phyloP scores from a whole-genome alignment of 2,113 vertebrate species.

The Mormoops blainvillei region DNA sequence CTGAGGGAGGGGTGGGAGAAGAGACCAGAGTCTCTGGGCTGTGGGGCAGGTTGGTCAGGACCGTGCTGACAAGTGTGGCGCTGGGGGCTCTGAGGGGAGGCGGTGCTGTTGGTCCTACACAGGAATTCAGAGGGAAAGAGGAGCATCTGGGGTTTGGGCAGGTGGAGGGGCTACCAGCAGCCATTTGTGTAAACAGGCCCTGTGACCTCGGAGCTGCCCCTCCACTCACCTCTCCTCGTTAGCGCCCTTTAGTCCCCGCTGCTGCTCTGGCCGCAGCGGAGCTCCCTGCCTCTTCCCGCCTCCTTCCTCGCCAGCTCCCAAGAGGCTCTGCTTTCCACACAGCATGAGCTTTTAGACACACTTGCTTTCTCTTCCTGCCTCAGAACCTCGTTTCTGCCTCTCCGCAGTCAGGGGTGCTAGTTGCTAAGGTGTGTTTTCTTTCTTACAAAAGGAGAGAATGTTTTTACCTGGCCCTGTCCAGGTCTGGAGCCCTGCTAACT shows the following conservation, averaged over 20 bases:
- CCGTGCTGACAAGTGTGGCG: no score
- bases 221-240: not conserved
- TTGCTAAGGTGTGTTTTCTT: not conserved
- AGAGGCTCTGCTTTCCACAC: not conserved
- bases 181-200: not conserved
- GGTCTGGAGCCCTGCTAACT: not conserved
- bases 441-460: not conserved
- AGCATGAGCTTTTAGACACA: not conserved
- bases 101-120: not conserved
- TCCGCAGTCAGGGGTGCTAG: not conserved
- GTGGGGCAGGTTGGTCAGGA: no score
- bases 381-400: not conserved
- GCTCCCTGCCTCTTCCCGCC: not conserved
- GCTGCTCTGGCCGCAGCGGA: not conserved
- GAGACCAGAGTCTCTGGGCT: not conserved
- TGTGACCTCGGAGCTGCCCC: not conserved
- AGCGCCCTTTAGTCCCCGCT: not conserved
- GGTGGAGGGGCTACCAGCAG: not conserved
- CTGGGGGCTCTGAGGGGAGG: not conserved
- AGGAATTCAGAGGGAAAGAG: not conserved
- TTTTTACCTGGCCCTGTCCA: not conserved
- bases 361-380: not conserved
- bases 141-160: not conserved
- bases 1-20: accelerated
- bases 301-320: not conserved